phyloP scores from a whole-genome alignment of 1,140 invertebrate genomes.

The Heliconius himera region DNA sequence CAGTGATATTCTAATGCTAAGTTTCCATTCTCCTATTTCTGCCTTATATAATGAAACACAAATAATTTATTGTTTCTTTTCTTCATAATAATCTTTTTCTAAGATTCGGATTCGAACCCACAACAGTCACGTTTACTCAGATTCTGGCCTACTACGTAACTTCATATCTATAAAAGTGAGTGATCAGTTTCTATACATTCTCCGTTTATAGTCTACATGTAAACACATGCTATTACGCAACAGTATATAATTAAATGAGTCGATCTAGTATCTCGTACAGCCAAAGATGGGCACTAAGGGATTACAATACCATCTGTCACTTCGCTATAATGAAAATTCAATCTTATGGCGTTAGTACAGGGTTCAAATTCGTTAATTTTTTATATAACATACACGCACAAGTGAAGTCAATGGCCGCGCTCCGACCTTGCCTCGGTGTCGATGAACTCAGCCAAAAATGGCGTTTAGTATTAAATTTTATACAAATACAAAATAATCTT shows the following conservation, averaged over 20 bases:
- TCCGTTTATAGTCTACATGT: background rate
- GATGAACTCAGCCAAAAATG: slow-evolving; percentile 68
- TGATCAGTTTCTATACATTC: background rate
- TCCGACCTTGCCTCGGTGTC: slow-evolving; percentile 70
- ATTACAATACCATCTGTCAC: slow-evolving; percentile 48
- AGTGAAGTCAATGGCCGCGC: slow-evolving; percentile 61
- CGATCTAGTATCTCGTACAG: slow-evolving; percentile 33
- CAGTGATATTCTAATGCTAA: too few relatives aligned
- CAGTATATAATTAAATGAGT: slow-evolving; percentile 23
- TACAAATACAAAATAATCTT: background rate
- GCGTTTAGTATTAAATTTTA: slow-evolving; percentile 47
- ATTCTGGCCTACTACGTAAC: too few relatives aligned
- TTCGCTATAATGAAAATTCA: slow-evolving; percentile 32
- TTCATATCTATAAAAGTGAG: background rate
- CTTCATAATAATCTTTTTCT: background rate
- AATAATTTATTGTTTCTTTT: background rate
- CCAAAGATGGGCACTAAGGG: slow-evolving; percentile 41
- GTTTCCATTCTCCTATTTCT: too few relatives aligned
- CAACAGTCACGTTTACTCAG: background rate
- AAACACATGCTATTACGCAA: slow-evolving; percentile 29
- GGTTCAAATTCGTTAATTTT: slow-evolving; percentile 30
- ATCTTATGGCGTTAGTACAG: slow-evolving; percentile 39
- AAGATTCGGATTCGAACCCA: background rate
- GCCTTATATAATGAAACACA: too few relatives aligned
- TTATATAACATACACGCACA: slow-evolving; percentile 45